Conservation (phyloP, 1,140 invertebrate genomes). For the Aphaenogaster ashmeadi region DNA sequence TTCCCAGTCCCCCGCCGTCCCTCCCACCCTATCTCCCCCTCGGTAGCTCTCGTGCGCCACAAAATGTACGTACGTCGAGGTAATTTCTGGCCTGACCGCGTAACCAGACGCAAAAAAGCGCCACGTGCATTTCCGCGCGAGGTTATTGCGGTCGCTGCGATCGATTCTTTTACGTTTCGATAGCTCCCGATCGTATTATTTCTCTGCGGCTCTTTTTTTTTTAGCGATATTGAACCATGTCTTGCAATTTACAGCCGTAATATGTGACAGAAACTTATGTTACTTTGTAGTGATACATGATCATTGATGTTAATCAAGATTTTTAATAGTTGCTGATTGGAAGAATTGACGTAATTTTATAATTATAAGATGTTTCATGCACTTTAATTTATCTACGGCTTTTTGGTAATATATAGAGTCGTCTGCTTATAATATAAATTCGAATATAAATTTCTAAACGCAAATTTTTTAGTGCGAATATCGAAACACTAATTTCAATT, state of each 20-base stretch:
- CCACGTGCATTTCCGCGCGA: slow-evolving; percentile 12
- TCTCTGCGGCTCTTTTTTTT: not conserved
- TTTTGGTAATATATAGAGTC: not conserved
- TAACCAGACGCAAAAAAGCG: slow-evolving; percentile 44
- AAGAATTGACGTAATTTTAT: not conserved
- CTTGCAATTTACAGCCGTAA: not conserved
- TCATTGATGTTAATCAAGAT: not conserved
- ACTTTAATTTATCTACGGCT: not conserved
- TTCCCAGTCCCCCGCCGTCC: not conserved
- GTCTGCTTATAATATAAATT: not conserved
- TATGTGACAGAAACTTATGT: not conserved
- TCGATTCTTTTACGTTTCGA: slow-evolving; percentile 20
- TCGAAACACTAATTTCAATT: not conserved
- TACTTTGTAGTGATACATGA: not conserved
- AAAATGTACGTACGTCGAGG: slow-evolving; percentile 35
- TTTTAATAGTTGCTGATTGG: not conserved
- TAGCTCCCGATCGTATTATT: slow-evolving; percentile 18
- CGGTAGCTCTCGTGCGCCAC: slow-evolving; percentile 1
- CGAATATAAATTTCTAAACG: not conserved
- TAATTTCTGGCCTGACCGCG: slow-evolving; percentile 36
- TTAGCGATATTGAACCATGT: not conserved
- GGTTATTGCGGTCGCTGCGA: slow-evolving; percentile 21
- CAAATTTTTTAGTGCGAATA: not conserved
- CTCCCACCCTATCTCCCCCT: not conserved
- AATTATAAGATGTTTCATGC: not conserved